Percentiles rank a stretch among this genome's conserved stretches.
Conservation (phyloP, 2,888 invertebrate genomes). For the Icerya purchasi region DNA sequence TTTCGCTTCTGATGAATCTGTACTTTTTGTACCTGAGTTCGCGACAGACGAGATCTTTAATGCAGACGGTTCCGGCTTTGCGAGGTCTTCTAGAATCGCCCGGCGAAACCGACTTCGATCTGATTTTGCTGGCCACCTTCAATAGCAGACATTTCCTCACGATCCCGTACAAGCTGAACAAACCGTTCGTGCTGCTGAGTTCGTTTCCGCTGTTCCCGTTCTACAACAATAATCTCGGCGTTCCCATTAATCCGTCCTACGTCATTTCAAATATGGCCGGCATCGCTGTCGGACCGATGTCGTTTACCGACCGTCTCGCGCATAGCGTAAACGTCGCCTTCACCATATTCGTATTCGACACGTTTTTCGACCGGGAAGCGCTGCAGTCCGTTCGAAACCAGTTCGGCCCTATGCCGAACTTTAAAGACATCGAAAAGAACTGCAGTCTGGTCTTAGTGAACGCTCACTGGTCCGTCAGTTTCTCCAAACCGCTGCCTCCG, state of each 20-base stretch:
- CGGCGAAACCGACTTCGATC: slow-evolving; percentile 4
- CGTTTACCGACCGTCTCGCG: background rate
- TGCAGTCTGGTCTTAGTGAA: slow-evolving; percentile 1
- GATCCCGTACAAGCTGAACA: slow-evolving; percentile 4
- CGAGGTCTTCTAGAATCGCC: background rate
- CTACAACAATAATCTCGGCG: slow-evolving; percentile 1
- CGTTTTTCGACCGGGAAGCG: background rate
- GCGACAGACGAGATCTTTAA: background rate
- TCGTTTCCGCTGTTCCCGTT: slow-evolving; percentile 8
- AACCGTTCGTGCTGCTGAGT: slow-evolving; percentile 11
- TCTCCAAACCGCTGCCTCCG: background rate
- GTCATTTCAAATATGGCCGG: slow-evolving; percentile 2
- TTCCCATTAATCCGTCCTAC: slow-evolving; percentile 8
- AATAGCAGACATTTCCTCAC: slow-evolving; percentile 8
- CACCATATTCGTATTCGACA: background rate
- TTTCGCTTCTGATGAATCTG: background rate
- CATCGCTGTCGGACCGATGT: background rate
- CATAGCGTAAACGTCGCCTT: background rate
- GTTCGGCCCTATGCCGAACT: background rate
- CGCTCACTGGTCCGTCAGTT: background rate
- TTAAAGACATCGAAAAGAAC: background rate
- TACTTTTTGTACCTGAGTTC: background rate
- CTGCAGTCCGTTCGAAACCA: background rate
- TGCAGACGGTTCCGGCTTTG: background rate
- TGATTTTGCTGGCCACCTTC: slow-evolving; percentile 10